phyloP scores from a whole-genome alignment of 2,797 vertebrate genomes.

The Poeciliopsis infans region DNA sequence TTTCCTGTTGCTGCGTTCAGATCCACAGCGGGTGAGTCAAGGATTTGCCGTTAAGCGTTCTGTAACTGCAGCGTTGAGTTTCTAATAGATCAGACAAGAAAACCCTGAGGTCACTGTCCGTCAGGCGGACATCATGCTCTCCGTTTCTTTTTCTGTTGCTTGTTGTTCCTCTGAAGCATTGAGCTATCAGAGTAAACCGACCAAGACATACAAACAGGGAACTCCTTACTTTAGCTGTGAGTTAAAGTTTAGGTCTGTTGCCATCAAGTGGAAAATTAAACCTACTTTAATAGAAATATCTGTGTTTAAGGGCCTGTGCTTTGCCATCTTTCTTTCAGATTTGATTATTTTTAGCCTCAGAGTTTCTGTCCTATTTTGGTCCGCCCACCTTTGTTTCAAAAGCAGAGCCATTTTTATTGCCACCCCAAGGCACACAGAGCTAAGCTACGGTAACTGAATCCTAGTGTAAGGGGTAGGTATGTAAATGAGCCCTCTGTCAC shows the following conservation, averaged over 20 bases:
- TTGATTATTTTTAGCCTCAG: conserved; percentile 33
- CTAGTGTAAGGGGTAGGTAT: conserved; percentile 67
- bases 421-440: conserved; percentile 68
- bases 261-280: conserved; percentile 43
- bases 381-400: conserved; percentile 71
- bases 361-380: conserved; percentile 56
- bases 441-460: conserved; percentile 69
- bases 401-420: conserved; percentile 79
- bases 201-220: conserved; percentile 49
- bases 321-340: conserved; percentile 24
- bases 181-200: conserved; percentile 38
- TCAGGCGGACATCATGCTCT: conserved; percentile 51
- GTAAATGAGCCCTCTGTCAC: conserved; percentile 81
- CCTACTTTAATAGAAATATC: conserved; percentile 35
- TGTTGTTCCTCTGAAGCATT: conserved; percentile 53
- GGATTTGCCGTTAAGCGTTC: conserved; percentile 23
- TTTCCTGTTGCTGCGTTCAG: conserved; percentile 43
- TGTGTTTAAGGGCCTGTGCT: conserved; percentile 52
- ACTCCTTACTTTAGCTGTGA: conserved; percentile 53
- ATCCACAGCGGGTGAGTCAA: conserved; percentile 25
- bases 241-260: conserved; percentile 38
- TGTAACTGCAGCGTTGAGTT: conserved; percentile 56
- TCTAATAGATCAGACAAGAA: conserved; percentile 66
- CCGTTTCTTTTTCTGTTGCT: conserved; percentile 47
- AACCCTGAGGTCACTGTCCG: conserved; percentile 65